phyloP scores from a whole-genome alignment of 2,797 vertebrate species.

The Sorex maritimensis region DNA sequence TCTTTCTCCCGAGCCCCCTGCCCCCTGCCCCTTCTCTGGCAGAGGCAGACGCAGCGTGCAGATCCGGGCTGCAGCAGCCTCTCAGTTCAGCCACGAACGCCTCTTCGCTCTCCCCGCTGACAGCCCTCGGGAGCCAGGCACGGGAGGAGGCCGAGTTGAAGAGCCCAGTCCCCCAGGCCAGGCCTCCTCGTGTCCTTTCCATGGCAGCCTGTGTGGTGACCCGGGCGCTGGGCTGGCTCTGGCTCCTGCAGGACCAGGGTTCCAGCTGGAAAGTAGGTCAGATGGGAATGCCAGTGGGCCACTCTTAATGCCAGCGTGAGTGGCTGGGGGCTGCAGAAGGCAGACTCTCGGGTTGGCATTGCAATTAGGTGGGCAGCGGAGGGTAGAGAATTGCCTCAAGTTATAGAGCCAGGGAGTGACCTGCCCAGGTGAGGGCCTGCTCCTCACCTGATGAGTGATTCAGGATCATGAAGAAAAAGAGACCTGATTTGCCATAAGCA shows the following conservation, averaged over 20 bases:
- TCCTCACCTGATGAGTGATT: too few relatives aligned
- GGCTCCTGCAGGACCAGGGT: constrained; percentile 18
- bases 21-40: not conserved
- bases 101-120: not conserved
- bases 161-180: not conserved
- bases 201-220: not conserved
- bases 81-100: not conserved
- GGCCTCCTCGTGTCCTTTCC: not conserved
- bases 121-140: not conserved
- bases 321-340: constrained; percentile 30
- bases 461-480: too few relatives aligned
- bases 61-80: not conserved
- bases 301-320: not conserved
- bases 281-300: constrained; percentile 44
- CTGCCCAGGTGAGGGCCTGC: not conserved
- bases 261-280: constrained; percentile 60
- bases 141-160: not conserved
- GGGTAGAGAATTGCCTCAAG: constrained; percentile 62
- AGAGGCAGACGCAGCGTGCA: too few relatives aligned
- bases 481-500: too few relatives aligned
- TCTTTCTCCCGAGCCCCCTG: not conserved
- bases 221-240: not conserved
- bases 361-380: constrained; percentile 54
- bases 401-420: constrained; percentile 19
- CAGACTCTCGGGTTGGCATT: constrained; percentile 49